Percentiles rank a stretch among this genome's conserved stretches.
These are phyloP conservation scores for Ambastaia sidthimunki DNA, from an alignment of 2,797 vertebrate genomes.

Conservation along the genomic window DNA sequence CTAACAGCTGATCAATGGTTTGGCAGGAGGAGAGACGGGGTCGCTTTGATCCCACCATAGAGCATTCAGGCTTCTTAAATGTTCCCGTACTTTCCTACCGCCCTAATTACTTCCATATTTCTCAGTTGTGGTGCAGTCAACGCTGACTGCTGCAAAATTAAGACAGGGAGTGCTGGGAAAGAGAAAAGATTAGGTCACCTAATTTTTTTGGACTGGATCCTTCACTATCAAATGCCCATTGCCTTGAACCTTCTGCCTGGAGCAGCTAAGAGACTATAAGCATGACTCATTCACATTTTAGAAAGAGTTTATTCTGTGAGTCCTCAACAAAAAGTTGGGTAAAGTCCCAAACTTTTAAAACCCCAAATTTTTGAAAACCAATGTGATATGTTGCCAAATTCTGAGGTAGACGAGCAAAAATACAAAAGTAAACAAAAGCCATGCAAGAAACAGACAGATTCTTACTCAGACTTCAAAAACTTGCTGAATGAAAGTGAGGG, in stretches of 20 bases:
- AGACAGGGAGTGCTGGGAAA: constrained; percentile 59
- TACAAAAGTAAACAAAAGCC: constrained; percentile 38
- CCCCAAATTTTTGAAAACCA: constrained; percentile 61
- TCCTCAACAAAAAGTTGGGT: constrained; percentile 43
- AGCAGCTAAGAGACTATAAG: neutral
- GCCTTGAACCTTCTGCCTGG: neutral
- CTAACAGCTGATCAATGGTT: constrained; percentile 56
- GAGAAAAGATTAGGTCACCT: constrained; percentile 65
- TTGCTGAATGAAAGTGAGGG: constrained; percentile 47
- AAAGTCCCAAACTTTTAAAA: constrained; percentile 51
- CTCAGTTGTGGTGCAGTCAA: constrained; percentile 66
- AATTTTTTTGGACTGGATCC: constrained; percentile 48
- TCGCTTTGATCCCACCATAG: constrained; percentile 57
- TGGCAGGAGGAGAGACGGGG: constrained; percentile 44
- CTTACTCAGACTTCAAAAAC: constrained; percentile 11
- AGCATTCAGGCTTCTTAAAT: constrained; percentile 58
- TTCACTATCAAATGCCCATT: constrained; percentile 48
- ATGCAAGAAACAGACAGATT: constrained; percentile 20
- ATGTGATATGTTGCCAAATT: constrained; percentile 53
- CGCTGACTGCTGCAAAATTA: constrained; percentile 66
- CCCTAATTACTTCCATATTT: constrained; percentile 80
- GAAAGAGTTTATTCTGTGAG: constrained; percentile 57
- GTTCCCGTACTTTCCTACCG: constrained; percentile 59
- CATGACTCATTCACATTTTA: constrained; percentile 2
- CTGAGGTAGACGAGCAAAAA: constrained; percentile 52